Percentiles rank a stretch among this genome's conserved stretches.
phyloP scores from a whole-genome alignment of 2,113 vertebrate genomes.

The Micromys minutus region DNA sequence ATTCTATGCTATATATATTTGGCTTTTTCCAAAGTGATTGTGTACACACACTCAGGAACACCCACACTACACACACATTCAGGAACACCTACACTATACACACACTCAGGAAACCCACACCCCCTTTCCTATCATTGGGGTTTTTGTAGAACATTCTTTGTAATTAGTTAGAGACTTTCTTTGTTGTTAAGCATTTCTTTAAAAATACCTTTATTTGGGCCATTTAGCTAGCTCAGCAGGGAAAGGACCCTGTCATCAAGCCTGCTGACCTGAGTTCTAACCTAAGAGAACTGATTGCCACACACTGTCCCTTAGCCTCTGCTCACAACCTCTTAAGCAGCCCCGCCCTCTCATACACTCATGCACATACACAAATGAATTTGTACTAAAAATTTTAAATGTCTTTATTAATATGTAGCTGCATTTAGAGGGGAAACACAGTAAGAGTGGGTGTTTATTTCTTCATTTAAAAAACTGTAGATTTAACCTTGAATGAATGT shows the following conservation, averaged over 20 bases:
- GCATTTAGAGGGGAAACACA: not conserved
- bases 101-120: not conserved
- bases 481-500: not conserved
- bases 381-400: not conserved
- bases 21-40: not conserved
- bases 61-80: not conserved
- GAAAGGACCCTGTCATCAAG: not conserved
- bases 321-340: not conserved
- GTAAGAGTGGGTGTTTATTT: not conserved
- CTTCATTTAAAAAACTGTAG: conserved; percentile 19
- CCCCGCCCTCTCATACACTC: not conserved
- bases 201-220: not conserved
- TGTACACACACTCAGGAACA: not conserved
- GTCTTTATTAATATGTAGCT: not conserved
- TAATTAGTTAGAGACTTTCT: not conserved
- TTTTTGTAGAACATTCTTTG: not conserved
- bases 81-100: not conserved
- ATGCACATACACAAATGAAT: not conserved
- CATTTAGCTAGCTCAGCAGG: too few species aligned
- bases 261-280: not conserved
- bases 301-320: not conserved
- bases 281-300: not conserved
- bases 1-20: not conserved
- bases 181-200: not conserved
- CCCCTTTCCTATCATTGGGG: not conserved